Conservation (phyloP, 2,888 invertebrate genomes). For the Aquatica leii region DNA sequence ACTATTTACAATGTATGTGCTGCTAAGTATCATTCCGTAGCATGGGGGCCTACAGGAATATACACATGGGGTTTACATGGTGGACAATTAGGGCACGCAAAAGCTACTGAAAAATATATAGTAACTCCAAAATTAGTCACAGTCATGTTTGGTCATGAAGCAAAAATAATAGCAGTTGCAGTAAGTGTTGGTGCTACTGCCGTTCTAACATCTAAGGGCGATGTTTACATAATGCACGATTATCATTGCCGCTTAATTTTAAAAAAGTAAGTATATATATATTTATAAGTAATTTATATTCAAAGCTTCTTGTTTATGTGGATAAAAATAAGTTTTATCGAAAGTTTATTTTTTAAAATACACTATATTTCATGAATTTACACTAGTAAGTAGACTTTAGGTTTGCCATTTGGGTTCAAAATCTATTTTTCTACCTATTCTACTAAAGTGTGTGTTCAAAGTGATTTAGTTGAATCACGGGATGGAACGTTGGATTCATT, state of each 20-base stretch:
- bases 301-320: too few species aligned
- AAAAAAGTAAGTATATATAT: constrained; percentile 63
- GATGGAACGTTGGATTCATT: too few species aligned
- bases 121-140: constrained; percentile 63
- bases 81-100: constrained; percentile 80
- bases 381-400: too few species aligned
- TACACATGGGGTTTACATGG: constrained; percentile 85
- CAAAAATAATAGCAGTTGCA: constrained; percentile 61
- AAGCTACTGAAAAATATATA: constrained; percentile 59
- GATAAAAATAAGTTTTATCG: too few species aligned
- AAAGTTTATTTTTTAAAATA: too few species aligned
- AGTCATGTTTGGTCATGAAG: constrained; percentile 34
- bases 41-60: constrained; percentile 68
- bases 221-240: constrained; percentile 75
- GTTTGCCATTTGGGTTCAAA: too few species aligned
- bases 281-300: too few species aligned
- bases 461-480: too few species aligned
- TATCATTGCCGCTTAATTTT: constrained; percentile 75
- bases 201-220: constrained; percentile 70
- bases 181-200: constrained; percentile 75
- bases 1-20: constrained; percentile 69
- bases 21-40: constrained; percentile 76
- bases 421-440: too few species aligned
- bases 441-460: too few species aligned
- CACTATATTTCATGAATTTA: too few species aligned